These are phyloP conservation scores for Cheirogaleus medius DNA, from an alignment of 2,113 vertebrate genomes.

Conservation along the genomic window DNA sequence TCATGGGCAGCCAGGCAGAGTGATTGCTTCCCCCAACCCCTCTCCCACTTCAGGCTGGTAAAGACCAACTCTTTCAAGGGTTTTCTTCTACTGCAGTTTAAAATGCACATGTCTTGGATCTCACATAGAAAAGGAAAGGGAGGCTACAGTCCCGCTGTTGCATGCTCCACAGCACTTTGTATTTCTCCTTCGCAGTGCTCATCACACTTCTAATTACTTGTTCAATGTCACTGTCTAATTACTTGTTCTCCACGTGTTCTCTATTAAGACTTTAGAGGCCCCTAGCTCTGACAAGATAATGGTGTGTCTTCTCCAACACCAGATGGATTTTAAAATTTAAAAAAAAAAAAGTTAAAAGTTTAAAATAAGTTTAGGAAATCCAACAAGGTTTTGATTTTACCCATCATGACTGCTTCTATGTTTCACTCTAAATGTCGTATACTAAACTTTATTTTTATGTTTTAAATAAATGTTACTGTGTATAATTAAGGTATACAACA, in stretches of 20 bases:
- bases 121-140: neutral
- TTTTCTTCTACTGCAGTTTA: neutral
- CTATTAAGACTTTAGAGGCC: constrained; percentile 73
- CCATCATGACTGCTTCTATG: neutral
- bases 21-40: neutral
- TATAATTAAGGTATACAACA: neutral
- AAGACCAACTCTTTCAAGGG: neutral
- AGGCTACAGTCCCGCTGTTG: constrained; percentile 31
- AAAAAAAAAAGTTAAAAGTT: constrained; percentile 19
- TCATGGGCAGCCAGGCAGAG: neutral
- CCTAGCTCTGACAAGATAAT: constrained; percentile 75
- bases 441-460: neutral
- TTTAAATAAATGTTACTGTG: neutral
- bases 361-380: constrained; percentile 41
- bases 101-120: neutral
- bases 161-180: constrained; percentile 24
- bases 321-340: constrained; percentile 69
- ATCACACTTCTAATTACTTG: constrained; percentile 75
- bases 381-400: neutral
- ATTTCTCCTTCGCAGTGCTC: constrained; percentile 46
- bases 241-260: constrained; percentile 73
- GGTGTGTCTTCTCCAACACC: constrained; percentile 60
- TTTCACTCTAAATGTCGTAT: neutral
- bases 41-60: neutral
- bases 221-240: constrained; percentile 77